phyloP scores from a whole-genome alignment of 2,113 vertebrate genomes.

The Muntiacus muntjak region DNA sequence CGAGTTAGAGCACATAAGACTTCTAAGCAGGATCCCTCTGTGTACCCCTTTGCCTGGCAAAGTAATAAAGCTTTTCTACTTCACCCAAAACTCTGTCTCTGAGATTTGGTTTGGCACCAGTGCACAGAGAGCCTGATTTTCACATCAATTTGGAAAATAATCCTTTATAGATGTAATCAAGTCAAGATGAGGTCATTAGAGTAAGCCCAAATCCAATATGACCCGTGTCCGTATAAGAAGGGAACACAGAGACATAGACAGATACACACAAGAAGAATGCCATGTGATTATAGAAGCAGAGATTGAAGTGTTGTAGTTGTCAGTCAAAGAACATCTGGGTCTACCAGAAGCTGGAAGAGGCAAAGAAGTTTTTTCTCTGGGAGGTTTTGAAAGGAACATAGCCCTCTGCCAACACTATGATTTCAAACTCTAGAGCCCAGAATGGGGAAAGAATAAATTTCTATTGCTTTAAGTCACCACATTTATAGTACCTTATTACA shows the following conservation, averaged over 20 bases:
- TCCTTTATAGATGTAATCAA: neutral
- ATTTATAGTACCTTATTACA: neutral
- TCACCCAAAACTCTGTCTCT: neutral
- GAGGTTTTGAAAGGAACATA: neutral
- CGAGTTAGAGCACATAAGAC: neutral
- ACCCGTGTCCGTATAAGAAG: neutral
- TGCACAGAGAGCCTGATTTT: neutral
- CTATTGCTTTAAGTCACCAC: neutral
- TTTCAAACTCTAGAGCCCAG: neutral
- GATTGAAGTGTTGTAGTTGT: neutral
- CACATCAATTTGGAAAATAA: neutral
- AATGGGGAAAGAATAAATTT: neutral
- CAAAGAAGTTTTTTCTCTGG: neutral
- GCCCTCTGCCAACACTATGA: neutral
- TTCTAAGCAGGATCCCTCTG: neutral
- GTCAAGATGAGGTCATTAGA: neutral
- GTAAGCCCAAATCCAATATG: neutral
- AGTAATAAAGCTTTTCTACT: neutral
- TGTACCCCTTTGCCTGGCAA: neutral
- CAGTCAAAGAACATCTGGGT: neutral
- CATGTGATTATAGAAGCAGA: neutral
- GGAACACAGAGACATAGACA: neutral
- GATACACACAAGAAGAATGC: neutral
- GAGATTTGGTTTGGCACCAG: neutral
- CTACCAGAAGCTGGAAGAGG: neutral